phyloP scores from a whole-genome alignment of 2,797 vertebrate species.

The Cryptoprocta ferox region DNA sequence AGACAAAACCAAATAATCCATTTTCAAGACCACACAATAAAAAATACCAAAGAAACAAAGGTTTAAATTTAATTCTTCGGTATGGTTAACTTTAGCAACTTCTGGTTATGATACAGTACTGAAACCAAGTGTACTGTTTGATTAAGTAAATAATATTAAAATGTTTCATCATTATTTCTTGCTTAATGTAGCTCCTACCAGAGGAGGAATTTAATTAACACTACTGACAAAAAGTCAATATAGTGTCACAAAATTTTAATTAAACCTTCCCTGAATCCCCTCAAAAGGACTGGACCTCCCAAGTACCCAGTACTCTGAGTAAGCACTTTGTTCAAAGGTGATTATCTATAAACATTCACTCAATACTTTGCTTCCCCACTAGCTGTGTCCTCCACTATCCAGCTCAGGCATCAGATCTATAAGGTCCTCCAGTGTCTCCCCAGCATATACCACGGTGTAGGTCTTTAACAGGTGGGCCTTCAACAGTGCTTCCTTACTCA shows the following conservation, averaged over 20 bases:
- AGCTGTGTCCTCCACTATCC: background rate
- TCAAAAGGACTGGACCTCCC: background rate
- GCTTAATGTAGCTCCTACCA: background rate
- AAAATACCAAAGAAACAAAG: background rate
- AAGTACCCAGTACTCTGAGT: background rate
- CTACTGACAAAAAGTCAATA: background rate
- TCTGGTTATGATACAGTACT: background rate
- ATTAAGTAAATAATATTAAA: slow-evolving; percentile 6
- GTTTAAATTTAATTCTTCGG: background rate
- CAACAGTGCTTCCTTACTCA: background rate
- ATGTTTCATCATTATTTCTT: background rate
- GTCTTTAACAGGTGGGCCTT: background rate
- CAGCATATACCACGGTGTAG: fast-evolving
- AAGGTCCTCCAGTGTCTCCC: no score
- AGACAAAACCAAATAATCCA: background rate
- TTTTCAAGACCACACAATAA: slow-evolving; percentile 17
- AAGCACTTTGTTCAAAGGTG: background rate
- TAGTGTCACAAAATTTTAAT: background rate
- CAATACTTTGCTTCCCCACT: background rate
- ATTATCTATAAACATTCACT: background rate
- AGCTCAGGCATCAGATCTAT: background rate
- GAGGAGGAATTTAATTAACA: background rate
- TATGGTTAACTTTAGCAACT: background rate
- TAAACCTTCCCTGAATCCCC: background rate
- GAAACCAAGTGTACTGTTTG: background rate